These are phyloP conservation scores for Coregonus sp. DNA, from an alignment of 2,797 vertebrate species.

Conservation along the genomic window DNA sequence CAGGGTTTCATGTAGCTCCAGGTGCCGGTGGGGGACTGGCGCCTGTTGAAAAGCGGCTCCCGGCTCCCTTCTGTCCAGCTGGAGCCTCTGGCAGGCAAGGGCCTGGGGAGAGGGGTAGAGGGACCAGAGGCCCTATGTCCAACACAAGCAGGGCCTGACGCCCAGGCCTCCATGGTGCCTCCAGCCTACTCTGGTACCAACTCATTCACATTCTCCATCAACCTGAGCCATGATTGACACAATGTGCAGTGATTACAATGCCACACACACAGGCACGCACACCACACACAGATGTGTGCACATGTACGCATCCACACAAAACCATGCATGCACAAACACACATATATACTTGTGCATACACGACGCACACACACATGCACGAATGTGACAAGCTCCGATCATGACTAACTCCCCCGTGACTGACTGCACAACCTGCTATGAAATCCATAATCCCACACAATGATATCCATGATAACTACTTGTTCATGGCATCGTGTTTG, in stretches of 20 bases:
- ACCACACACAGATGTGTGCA: background rate
- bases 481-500: background rate
- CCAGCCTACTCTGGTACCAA: background rate
- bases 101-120: background rate
- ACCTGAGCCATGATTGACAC: background rate
- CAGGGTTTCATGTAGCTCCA: constrained; percentile 25
- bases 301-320: background rate
- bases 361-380: background rate
- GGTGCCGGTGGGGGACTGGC: constrained; percentile 18
- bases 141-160: background rate
- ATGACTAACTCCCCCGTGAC: background rate
- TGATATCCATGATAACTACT: background rate
- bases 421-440: constrained; percentile 1
- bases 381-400: background rate
- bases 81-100: constrained; percentile 4
- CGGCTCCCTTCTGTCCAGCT: constrained; percentile 9
- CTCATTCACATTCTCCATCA: background rate
- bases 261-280: background rate
- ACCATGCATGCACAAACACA: background rate
- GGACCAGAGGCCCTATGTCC: background rate
- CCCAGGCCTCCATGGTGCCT: background rate
- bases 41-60: constrained; percentile 4
- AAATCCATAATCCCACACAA: background rate
- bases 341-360: background rate
- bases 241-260: background rate